Conservation (phyloP, 1,140 invertebrate genomes). For the Drosophila orosa region DNA sequence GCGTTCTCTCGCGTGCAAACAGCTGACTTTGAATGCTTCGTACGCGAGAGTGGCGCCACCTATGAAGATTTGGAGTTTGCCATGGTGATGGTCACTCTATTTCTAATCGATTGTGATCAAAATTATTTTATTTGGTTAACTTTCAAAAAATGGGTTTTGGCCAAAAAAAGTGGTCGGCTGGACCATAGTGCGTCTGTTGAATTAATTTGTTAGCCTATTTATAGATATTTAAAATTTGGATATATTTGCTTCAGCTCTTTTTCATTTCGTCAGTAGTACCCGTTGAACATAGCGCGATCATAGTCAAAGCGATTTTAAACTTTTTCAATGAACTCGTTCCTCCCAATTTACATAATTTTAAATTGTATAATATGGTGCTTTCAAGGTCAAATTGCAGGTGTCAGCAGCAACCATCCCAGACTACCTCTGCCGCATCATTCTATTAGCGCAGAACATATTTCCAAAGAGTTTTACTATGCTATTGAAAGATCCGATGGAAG, state of each 20-base stretch:
- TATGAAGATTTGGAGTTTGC: too few species aligned
- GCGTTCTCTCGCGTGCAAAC: too few species aligned
- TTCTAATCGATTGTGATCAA: too few species aligned
- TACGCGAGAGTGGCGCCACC: too few species aligned
- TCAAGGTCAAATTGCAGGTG: background rate
- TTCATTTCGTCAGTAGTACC: background rate
- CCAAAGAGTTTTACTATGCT: slow-evolving; percentile 54
- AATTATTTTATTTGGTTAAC: too few species aligned
- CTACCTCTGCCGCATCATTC: background rate
- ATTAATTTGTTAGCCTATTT: background rate
- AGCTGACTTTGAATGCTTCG: too few species aligned
- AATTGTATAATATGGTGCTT: background rate
- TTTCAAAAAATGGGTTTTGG: too few species aligned
- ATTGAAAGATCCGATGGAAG: slow-evolving; percentile 42
- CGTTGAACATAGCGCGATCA: background rate
- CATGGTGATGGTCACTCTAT: too few species aligned
- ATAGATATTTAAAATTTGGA: slow-evolving; percentile 1
- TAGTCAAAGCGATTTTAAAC: background rate
- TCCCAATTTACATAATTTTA: background rate
- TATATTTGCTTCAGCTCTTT: background rate
- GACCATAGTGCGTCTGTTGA: too few species aligned
- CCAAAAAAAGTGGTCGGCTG: too few species aligned
- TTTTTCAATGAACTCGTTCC: background rate
- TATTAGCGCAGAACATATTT: slow-evolving; percentile 56
- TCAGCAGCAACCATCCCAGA: background rate